Evolutionary conservation across 2,888 invertebrate genomes (phyloP), one percentile per base, ranked within the genome.

Genomic region (Masnerella sp.): DNA sequence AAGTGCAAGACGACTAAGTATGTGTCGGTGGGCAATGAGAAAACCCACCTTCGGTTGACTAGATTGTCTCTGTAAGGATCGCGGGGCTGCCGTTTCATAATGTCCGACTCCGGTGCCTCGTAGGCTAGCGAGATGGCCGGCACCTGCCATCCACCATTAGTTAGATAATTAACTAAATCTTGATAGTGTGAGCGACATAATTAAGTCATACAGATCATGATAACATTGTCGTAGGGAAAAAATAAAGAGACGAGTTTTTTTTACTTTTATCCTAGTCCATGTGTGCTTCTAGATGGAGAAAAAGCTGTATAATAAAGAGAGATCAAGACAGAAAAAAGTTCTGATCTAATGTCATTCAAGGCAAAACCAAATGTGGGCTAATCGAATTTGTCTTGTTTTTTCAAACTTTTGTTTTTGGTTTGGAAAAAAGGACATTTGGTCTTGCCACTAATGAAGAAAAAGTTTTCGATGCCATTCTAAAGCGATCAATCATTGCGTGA

Each of bases 51-150:
- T 94, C 95, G 95, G 92, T 98, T 98, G 89, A 98, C 97, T 91
- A 98, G 95, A 93, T 97, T 97, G 93, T 98, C 98, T 91, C 94
- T 95, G 92, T 95, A 94, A 88, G 97, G 97, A 92, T 97, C 94
- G 92, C 97, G 94, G 88, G 97, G 97, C 92, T 96, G 95, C 89
- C 97, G 94, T 94, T 97, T 97, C 97, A 97, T 97, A 91, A 97
- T 98, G 93, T 97, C 97, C 89, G 96, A 96, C 93, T 98, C 97
- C 90, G 97, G 96, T 91, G 96, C 95, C 93, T 98, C 97, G 91
- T 98, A 98, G 91, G 97, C 97, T 92, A 98, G 93, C 90, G 97
- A 97, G 91, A 97, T 98, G 91, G 97, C 97, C 90, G 97, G 97
- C 91, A 96, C 95, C 97, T 95, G 85, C 82, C 84, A 84, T 86